Percentiles rank a stretch among this genome's conserved stretches.
phyloP scores from a whole-genome alignment of 2,797 vertebrate species.

The Cirrhinus mrigala region DNA sequence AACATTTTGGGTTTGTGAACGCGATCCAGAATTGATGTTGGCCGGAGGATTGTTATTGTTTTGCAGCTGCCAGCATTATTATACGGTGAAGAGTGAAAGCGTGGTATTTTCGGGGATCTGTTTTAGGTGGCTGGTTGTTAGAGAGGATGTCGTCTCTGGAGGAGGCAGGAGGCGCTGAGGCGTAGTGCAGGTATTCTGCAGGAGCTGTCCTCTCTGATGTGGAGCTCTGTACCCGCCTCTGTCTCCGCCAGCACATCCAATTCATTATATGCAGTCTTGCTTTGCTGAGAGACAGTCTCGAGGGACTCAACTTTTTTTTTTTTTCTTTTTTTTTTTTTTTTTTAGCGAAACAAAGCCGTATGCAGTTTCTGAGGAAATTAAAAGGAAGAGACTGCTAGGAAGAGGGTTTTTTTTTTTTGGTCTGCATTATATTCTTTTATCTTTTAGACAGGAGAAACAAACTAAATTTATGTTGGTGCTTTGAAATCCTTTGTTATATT shows the following conservation, averaged over 20 bases:
- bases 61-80: constrained; percentile 36
- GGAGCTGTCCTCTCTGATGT: constrained; percentile 48
- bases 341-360: constrained; percentile 50
- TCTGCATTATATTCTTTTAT: constrained; percentile 4
- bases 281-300: constrained; percentile 51
- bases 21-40: constrained; percentile 27
- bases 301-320: constrained; percentile 37
- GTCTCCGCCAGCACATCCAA: constrained; percentile 45
- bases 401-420: constrained; percentile 15
- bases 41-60: constrained; percentile 26
- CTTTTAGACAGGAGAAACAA: constrained; percentile 2
- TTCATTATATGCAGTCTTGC: constrained; percentile 55
- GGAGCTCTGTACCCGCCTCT: constrained; percentile 39
- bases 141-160: constrained; percentile 43
- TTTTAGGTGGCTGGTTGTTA: constrained; percentile 53
- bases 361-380: constrained; percentile 30
- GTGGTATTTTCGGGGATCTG: constrained; percentile 33
- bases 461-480: not conserved
- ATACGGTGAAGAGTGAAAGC: constrained; percentile 12
- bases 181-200: constrained; percentile 38
- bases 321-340: constrained; percentile 21
- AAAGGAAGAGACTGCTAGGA: constrained; percentile 28
- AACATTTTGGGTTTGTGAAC: constrained; percentile 21
- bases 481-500: not conserved
- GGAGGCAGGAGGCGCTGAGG: constrained; percentile 34